phyloP scores from a whole-genome alignment of 2,888 invertebrate species.

The Agriopis aurantiaria region DNA sequence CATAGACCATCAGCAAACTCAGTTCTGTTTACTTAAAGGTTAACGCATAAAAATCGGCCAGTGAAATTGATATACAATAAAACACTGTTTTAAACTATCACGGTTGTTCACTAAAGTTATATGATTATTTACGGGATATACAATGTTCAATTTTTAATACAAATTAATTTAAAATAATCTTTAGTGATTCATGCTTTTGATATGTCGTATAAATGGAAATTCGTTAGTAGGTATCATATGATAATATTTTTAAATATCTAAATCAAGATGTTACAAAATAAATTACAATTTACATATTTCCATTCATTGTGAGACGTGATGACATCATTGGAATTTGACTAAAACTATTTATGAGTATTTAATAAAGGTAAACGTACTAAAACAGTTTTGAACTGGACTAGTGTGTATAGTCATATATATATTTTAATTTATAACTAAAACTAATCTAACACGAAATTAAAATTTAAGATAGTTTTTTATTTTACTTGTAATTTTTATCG shows the following conservation, averaged over 20 bases:
- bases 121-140: no score
- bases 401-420: no score
- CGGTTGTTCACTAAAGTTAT: no score
- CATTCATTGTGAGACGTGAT: constrained; percentile 20
- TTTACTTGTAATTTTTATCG: no score
- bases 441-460: no score
- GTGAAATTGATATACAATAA: neutral
- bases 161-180: neutral
- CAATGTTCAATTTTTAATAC: neutral
- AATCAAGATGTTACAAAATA: constrained; percentile 30
- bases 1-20: constrained; percentile 16
- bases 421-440: no score
- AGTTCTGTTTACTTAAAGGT: constrained; percentile 2
- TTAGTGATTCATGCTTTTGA: constrained; percentile 22
- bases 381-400: neutral
- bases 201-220: constrained; percentile 23
- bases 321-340: constrained; percentile 38
- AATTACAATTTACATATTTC: constrained; percentile 34
- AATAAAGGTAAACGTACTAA: neutral
- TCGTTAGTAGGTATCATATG: constrained; percentile 11
- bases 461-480: no score
- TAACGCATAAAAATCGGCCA: neutral
- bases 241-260: constrained; percentile 20
- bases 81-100: no score
- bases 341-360: neutral